Evolutionary conservation across 2,888 invertebrate genomes (phyloP).

Genomic region (Spisula subtruncata): DNA sequence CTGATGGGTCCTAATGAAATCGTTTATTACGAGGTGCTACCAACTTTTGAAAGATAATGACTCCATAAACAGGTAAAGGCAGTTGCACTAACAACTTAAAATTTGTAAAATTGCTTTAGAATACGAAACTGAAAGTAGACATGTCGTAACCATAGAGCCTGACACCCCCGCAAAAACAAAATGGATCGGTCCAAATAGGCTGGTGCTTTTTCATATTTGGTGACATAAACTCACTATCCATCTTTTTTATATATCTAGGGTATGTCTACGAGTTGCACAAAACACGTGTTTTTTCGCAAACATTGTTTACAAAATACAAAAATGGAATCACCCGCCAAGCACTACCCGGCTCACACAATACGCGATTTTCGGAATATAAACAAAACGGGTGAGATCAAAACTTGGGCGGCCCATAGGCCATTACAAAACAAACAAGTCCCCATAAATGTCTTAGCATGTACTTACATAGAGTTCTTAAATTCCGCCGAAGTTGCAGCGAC

Average conservation of each 20-base stretch:
- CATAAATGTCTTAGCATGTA: neutral
- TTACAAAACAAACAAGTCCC: neutral
- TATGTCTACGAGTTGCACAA: neutral
- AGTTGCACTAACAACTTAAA: too few species aligned
- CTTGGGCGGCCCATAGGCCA: neutral
- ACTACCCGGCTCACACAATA: conserved; percentile 36
- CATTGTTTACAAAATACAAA: conserved; percentile 62
- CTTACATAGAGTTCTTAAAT: neutral
- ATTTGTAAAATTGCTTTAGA: neutral
- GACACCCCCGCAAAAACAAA: conserved; percentile 58
- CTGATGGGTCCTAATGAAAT: too few species aligned
- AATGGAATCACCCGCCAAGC: conserved; percentile 70
- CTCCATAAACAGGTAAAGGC: too few species aligned
- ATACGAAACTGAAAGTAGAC: conserved; percentile 49
- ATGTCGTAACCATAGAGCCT: conserved; percentile 28
- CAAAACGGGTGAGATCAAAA: neutral
- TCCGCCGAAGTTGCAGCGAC: conserved; percentile 1
- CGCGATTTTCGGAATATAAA: neutral
- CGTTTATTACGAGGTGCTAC: too few species aligned
- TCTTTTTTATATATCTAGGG: neutral
- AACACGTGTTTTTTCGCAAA: conserved; percentile 54
- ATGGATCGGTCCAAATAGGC: conserved; percentile 57
- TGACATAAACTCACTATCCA: neutral
- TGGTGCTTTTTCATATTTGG: conserved; percentile 21
- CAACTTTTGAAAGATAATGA: too few species aligned